Conservation (phyloP, 2,113 vertebrate genomes). For the Hoplias malabaricus region DNA sequence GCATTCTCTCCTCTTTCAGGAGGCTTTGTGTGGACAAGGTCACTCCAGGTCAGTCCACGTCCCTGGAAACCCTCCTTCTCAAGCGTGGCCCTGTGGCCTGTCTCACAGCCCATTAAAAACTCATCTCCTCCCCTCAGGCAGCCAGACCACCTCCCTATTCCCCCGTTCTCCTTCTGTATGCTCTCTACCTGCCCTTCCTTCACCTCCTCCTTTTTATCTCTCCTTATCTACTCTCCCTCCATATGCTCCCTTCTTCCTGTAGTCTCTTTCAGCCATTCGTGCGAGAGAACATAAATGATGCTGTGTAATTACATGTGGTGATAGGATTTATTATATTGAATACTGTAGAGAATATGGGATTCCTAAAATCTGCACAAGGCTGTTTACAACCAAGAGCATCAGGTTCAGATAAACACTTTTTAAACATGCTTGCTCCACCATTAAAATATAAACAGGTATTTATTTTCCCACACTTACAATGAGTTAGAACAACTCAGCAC, state of each 20-base stretch:
- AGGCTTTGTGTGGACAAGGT: constrained; percentile 19
- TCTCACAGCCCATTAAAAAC: constrained; percentile 46
- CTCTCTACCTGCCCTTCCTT: not conserved
- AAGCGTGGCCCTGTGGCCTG: constrained; percentile 15
- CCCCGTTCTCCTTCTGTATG: not conserved
- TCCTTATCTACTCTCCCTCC: not conserved
- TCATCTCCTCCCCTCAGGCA: constrained; percentile 27
- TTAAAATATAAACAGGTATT: too few relatives aligned
- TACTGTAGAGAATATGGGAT: too few relatives aligned
- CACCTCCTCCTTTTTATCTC: not conserved
- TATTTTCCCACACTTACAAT: too few relatives aligned
- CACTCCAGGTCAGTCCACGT: constrained; percentile 7
- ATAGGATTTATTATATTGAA: too few relatives aligned
- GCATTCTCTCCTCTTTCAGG: constrained; percentile 18
- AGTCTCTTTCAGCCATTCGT: not conserved
- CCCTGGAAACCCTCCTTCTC: constrained; percentile 16
- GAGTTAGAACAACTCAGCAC: too few relatives aligned
- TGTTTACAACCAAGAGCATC: too few relatives aligned
- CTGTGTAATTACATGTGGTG: too few relatives aligned
- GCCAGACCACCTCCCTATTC: constrained; percentile 11
- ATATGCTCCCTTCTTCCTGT: not conserved
- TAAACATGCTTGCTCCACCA: too few relatives aligned
- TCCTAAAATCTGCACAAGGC: too few relatives aligned
- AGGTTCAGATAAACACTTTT: too few relatives aligned
- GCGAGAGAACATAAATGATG: too few relatives aligned